Evolutionary conservation across 1,140 invertebrate genomes (phyloP), one percentile per base, ranked within the genome.

Genomic region (Akabosia matsudoensis): DNA sequence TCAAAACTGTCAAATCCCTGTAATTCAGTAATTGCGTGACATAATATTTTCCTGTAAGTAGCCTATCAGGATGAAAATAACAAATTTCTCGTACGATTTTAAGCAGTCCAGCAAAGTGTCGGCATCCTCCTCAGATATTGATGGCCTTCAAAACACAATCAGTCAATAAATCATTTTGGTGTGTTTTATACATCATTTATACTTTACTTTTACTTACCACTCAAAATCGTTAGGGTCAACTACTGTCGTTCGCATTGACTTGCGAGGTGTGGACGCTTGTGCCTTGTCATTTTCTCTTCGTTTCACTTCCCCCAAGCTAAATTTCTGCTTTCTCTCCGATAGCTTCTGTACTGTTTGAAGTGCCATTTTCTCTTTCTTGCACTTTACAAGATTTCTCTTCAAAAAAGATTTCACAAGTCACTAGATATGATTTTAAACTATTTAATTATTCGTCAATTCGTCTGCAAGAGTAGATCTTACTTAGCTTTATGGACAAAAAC

Each of bases 131-230:
- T 73, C 54, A 18, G 7, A 24, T 1, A 79, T n/a, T 30, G 45
- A 22, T 18, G 78, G 78, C 78, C 78, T 79, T 28, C 16, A 16
- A 70, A 70, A 4, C 51, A 74, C n/a, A 74, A 72, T 45, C 13
- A 72, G n/a, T n/a, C n/a, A n/a, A n/a, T n/a, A n/a, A n/a, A n/a
- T n/a, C n/a, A n/a, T n/a, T n/a, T n/a, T n/a, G n/a, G n/a, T n/a
- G n/a, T n/a, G n/a, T n/a, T n/a, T n/a, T n/a, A n/a, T n/a, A n/a
- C n/a, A n/a, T n/a, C n/a, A n/a, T n/a, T n/a, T n/a, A n/a, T n/a
- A n/a, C n/a, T n/a, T n/a, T n/a, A n/a, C n/a, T n/a, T n/a, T 2
- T 67, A 72, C 74, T 37, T 73, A 80, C 79, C 77, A 80, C 16
- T 74, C 77, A 51, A 80, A 64, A n/a, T 80, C 73, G 30, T 26